Evolutionary conservation across 2,113 vertebrate species (phyloP).

Genomic region (Vidua chalybeata): DNA sequence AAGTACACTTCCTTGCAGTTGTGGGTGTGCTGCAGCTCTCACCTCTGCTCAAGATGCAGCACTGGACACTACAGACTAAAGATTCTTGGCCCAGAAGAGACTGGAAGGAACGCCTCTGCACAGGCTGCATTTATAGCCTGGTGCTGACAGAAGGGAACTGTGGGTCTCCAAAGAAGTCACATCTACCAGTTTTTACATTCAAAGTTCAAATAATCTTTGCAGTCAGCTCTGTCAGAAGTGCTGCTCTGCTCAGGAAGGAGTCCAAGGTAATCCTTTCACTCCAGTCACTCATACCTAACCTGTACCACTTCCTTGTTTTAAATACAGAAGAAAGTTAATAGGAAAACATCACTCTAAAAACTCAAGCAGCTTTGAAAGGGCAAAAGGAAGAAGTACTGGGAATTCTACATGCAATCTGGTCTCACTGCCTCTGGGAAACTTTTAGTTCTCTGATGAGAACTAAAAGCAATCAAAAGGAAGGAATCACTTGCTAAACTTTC

Average conservation of each 20-base stretch:
- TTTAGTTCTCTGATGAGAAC: not conserved
- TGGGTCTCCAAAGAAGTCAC: not conserved
- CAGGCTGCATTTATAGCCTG: not conserved
- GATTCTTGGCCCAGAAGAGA: not conserved
- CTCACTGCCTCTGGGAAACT: not conserved
- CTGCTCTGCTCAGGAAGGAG: not conserved
- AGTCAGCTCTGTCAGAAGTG: not conserved
- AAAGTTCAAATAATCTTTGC: not conserved
- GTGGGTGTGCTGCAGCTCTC: not conserved
- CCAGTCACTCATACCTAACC: not conserved
- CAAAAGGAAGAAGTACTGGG: not conserved
- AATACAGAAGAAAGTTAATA: not conserved
- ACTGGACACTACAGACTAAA: not conserved
- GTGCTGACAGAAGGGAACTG: not conserved
- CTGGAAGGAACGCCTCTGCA: not conserved
- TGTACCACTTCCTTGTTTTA: not conserved
- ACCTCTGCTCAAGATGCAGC: not conserved
- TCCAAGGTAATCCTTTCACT: not conserved
- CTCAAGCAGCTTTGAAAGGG: not conserved
- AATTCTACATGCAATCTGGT: not conserved
- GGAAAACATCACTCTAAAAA: not conserved
- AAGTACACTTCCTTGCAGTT: fast-evolving
- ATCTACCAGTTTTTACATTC: not conserved
- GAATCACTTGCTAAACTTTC: not conserved
- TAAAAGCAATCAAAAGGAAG: not conserved